Conservation (phyloP, 2,797 vertebrate species). For the Steatocranus sp. region DNA sequence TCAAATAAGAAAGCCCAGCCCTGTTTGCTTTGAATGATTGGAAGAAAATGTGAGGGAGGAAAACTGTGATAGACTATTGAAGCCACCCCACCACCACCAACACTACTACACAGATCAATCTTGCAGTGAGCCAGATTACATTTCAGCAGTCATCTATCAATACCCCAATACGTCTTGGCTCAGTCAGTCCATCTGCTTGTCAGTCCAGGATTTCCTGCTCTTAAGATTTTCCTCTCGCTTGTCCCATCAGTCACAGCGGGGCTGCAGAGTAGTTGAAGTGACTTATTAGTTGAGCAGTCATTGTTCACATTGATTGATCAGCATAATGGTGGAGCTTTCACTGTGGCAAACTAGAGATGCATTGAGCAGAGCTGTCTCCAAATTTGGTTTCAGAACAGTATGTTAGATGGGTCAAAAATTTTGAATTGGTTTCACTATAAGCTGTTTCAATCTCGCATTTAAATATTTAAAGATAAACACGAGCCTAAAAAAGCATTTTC, state of each 20-base stretch:
- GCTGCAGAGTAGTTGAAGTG: background rate
- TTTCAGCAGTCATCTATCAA: slow-evolving; percentile 22
- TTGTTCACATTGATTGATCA: slow-evolving; percentile 41
- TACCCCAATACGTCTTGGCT: slow-evolving; percentile 1
- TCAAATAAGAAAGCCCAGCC: background rate
- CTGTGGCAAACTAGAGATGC: background rate
- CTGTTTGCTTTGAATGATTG: background rate
- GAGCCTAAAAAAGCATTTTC: background rate
- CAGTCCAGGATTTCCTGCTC: slow-evolving; percentile 17
- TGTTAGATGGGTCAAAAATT: background rate
- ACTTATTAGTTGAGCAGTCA: slow-evolving; percentile 42
- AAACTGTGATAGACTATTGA: background rate
- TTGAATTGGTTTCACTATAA: background rate
- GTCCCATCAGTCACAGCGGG: slow-evolving; percentile 34
- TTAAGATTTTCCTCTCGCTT: slow-evolving; percentile 31
- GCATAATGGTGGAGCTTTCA: background rate
- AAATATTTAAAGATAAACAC: background rate
- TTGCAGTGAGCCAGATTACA: slow-evolving; percentile 13
- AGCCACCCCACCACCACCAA: background rate
- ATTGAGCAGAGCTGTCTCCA: background rate
- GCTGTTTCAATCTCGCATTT: background rate
- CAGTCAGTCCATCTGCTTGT: slow-evolving; percentile 21
- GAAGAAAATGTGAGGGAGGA: background rate
- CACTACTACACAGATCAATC: slow-evolving; percentile 15
- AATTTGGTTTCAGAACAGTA: background rate